Conservation (phyloP, 2,888 invertebrate genomes). For the Coremacera marginata region DNA sequence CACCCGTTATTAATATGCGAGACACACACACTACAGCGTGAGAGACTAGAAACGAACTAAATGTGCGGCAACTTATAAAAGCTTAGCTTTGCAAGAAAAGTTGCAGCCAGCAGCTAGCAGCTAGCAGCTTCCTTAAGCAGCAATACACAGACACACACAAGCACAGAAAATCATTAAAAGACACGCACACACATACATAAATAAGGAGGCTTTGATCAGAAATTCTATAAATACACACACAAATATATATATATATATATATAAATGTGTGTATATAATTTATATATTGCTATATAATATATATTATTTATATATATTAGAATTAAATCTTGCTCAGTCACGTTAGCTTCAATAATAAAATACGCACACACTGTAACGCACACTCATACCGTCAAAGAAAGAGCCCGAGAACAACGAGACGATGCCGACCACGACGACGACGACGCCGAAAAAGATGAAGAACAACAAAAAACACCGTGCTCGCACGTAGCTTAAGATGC, state of each 20-base stretch:
- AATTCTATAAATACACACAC: neutral
- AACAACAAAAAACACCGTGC: constrained; percentile 51
- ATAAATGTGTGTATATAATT: constrained; percentile 24
- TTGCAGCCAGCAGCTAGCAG: constrained; percentile 18
- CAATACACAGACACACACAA: constrained; percentile 8
- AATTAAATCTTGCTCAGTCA: constrained; percentile 33
- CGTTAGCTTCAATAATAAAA: neutral
- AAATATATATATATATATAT: constrained; percentile 29
- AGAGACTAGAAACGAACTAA: constrained; percentile 65
- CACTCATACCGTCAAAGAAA: constrained; percentile 3
- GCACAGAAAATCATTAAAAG: constrained; percentile 6
- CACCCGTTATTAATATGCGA: constrained; percentile 37
- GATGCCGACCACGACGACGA: constrained; percentile 1
- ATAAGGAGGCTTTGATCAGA: neutral
- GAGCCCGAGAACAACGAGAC: constrained; percentile 21
- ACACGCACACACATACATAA: constrained; percentile 9
- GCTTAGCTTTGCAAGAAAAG: constrained; percentile 41
- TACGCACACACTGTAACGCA: constrained; percentile 15
- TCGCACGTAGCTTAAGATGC: constrained; percentile 63
- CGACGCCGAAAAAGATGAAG: constrained; percentile 27
- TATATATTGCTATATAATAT: constrained; percentile 20
- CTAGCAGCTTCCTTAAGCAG: constrained; percentile 30
- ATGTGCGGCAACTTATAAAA: constrained; percentile 56
- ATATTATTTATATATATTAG: constrained; percentile 38
- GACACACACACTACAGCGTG: constrained; percentile 63